A percentile compares a stretch with the other conserved stretches of the same genome.
Conservation (phyloP, 2,113 vertebrate genomes). For the Lota lota region DNA sequence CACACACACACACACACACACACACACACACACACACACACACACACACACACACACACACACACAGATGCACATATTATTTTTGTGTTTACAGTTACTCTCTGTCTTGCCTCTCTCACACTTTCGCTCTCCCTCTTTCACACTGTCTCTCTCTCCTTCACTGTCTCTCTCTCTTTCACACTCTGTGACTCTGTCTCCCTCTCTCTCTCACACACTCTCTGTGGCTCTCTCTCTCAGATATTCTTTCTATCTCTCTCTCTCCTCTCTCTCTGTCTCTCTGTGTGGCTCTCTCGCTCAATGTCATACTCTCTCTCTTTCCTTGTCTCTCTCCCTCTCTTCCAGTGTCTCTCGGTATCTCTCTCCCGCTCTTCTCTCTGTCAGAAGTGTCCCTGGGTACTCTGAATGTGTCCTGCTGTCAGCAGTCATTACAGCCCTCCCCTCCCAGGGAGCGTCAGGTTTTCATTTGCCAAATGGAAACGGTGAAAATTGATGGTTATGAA, state of each 20-base stretch:
- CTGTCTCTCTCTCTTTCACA: not conserved
- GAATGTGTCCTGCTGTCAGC: slow-evolving; percentile 43
- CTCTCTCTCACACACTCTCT: no score
- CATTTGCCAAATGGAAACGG: slow-evolving; percentile 4
- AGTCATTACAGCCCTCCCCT: slow-evolving; percentile 33
- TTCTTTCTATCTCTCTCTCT: not conserved
- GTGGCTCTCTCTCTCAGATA: not conserved
- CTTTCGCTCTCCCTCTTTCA: not conserved
- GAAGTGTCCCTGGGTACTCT: slow-evolving; percentile 24
- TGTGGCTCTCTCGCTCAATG: not conserved
- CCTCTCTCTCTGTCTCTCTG: not conserved
- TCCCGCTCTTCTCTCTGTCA: no score
- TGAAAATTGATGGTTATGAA: slow-evolving; percentile 1
- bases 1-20: not conserved
- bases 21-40: not conserved
- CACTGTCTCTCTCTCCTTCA: not conserved
- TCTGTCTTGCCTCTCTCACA: not conserved
- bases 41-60: not conserved
- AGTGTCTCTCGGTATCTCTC: not conserved
- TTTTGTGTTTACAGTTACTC: not conserved
- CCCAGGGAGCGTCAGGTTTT: slow-evolving; percentile 19
- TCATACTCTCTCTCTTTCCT: not conserved
- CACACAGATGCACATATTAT: not conserved
- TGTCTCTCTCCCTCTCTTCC: not conserved
- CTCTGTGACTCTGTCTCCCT: not conserved